These are phyloP conservation scores for Spialia ferax DNA, from an alignment of 2,888 invertebrate species.

Conservation along the genomic window DNA sequence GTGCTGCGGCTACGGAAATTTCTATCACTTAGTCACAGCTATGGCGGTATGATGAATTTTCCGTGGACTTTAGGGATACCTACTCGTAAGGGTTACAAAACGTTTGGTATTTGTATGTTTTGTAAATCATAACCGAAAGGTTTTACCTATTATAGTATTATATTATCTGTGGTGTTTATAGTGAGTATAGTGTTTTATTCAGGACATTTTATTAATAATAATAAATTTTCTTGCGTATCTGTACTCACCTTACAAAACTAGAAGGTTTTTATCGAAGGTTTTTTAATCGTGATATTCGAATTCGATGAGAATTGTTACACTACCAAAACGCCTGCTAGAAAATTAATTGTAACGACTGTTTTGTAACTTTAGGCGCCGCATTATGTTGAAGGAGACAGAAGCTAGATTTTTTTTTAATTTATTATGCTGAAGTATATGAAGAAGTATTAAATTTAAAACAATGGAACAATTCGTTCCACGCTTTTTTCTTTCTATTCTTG, in stretches of 20 bases:
- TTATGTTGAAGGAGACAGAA: not conserved
- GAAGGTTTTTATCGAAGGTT: too few relatives aligned
- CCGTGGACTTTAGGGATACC: constrained; percentile 3
- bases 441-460: too few relatives aligned
- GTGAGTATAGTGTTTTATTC: too few relatives aligned
- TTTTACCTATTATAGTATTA: too few relatives aligned
- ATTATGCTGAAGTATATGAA: too few relatives aligned
- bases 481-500: too few relatives aligned
- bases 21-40: constrained; percentile 35
- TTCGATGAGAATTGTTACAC: not conserved
- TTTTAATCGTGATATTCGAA: too few relatives aligned
- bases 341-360: not conserved
- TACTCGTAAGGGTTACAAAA: constrained; percentile 15
- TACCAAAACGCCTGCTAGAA: not conserved
- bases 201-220: too few relatives aligned
- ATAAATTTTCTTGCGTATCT: too few relatives aligned
- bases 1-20: constrained; percentile 27
- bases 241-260: too few relatives aligned
- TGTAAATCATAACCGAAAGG: not conserved
- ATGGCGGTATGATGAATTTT: constrained; percentile 29
- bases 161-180: too few relatives aligned
- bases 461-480: too few relatives aligned
- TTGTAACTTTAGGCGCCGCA: not conserved
- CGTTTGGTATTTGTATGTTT: not conserved
- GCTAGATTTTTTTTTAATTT: not conserved